Evolutionary conservation across 2,888 invertebrate genomes (phyloP).

Genomic region (Luperina nickerlii): DNA sequence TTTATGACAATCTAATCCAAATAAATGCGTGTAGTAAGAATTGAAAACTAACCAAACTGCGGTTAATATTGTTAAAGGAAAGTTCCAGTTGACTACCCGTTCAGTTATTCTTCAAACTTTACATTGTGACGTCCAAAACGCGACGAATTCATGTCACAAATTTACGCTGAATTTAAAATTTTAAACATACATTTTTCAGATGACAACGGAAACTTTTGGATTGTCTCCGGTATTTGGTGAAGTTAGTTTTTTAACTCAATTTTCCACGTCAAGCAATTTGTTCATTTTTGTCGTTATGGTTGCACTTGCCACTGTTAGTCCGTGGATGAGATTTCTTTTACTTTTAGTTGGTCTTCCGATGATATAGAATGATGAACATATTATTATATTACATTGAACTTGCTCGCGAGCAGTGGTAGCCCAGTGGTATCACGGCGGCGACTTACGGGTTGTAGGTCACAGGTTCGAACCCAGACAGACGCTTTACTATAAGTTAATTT

Average conservation of each 20-base stretch:
- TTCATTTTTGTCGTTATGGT: not conserved
- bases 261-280: not conserved
- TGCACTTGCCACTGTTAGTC: not conserved
- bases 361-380: not conserved
- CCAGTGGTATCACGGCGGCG: no score
- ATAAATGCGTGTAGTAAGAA: not conserved
- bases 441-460: no score
- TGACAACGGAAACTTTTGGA: conserved; percentile 9
- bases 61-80: not conserved
- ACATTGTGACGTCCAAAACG: conserved; percentile 2
- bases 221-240: not conserved
- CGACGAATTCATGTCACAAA: conserved; percentile 10
- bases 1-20: not conserved
- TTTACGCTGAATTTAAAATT: conserved; percentile 33
- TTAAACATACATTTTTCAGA: conserved; percentile 28
- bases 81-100: not conserved
- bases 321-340: not conserved
- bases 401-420: no score
- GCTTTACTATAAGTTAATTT: no score
- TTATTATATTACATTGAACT: no score
- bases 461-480: no score
- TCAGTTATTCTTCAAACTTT: conserved; percentile 11
- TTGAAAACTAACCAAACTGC: not conserved
- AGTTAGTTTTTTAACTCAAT: not conserved
- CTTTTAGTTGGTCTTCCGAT: not conserved